Conservation (phyloP, 2,888 invertebrate species). For the Magallana nippona region DNA sequence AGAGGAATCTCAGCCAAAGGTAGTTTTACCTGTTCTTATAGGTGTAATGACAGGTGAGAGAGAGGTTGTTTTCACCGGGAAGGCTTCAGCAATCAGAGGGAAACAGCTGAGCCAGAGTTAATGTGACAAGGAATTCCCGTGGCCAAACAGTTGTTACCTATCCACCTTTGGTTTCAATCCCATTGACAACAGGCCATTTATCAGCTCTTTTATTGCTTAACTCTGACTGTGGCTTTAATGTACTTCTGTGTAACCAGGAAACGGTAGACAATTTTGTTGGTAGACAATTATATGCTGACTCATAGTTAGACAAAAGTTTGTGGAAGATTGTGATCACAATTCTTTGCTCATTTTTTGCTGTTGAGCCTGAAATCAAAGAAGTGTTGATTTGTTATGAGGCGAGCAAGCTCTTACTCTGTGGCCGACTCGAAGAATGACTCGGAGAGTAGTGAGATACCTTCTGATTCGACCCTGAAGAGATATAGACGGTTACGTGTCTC, state of each 20-base stretch:
- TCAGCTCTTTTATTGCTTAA: too few relatives aligned
- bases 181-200: neutral
- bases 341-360: too few relatives aligned
- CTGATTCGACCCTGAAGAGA: conserved; percentile 4
- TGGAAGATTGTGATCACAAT: too few relatives aligned
- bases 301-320: too few relatives aligned
- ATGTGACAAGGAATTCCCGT: neutral
- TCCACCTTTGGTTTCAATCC: neutral
- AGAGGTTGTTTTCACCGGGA: neutral
- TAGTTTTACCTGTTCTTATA: too few relatives aligned
- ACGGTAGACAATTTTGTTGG: too few relatives aligned
- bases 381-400: neutral
- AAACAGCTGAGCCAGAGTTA: neutral
- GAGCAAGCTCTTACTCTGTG: conserved; percentile 9
- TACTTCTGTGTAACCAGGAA: neutral
- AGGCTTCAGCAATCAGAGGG: neutral
- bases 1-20: too few relatives aligned
- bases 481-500: conserved; percentile 1
- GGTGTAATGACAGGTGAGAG: too few relatives aligned
- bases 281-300: too few relatives aligned
- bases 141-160: neutral
- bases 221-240: neutral
- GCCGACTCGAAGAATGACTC: neutral
- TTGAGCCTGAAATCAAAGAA: too few relatives aligned
- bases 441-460: neutral